A percentile compares a stretch with the other conserved stretches of the same genome.
These are phyloP conservation scores for Siderastrea siderea DNA, from an alignment of 92 coral and sea anemone genomes.

Conservation along the genomic window DNA sequence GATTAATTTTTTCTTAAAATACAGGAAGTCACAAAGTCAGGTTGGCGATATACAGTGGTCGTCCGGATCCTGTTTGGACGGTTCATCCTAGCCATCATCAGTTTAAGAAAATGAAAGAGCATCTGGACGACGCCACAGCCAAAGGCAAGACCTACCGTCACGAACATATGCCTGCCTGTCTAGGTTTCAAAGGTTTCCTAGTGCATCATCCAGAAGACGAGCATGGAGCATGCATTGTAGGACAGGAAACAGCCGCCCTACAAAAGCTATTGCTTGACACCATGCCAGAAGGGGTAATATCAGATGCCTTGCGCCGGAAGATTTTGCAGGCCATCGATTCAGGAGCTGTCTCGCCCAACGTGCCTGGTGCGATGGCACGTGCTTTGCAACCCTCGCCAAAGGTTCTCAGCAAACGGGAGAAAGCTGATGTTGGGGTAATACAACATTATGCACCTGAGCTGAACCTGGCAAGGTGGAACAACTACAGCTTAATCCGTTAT, in stretches of 20 bases:
- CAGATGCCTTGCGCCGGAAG: conserved; percentile 1
- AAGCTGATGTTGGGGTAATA: too few relatives aligned
- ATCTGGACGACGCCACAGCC: conserved; percentile 16
- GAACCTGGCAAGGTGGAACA: conserved; percentile 17
- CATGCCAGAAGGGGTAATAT: conserved; percentile 14
- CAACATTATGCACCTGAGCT: not conserved
- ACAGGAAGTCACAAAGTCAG: conserved; percentile 13
- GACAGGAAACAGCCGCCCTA: not conserved
- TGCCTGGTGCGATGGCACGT: too few relatives aligned
- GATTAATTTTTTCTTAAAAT: not conserved
- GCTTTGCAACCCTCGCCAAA: too few relatives aligned
- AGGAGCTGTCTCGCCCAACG: not conserved
- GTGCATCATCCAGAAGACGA: not conserved
- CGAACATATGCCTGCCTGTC: not conserved
- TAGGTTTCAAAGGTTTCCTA: conserved; percentile 24
- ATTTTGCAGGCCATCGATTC: not conserved
- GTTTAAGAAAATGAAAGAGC: conserved; percentile 8
- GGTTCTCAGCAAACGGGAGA: too few relatives aligned
- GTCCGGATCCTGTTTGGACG: conserved; percentile 26
- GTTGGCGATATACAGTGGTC: conserved; percentile 10
- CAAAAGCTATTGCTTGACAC: not conserved
- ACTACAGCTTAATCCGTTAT: not conserved
- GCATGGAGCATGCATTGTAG: not conserved
- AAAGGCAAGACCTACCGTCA: not conserved
- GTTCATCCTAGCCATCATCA: not conserved